Percentiles rank a stretch among this genome's conserved stretches.
Conservation (phyloP, 2,888 invertebrate genomes). For the Eupithecia vulgata region DNA sequence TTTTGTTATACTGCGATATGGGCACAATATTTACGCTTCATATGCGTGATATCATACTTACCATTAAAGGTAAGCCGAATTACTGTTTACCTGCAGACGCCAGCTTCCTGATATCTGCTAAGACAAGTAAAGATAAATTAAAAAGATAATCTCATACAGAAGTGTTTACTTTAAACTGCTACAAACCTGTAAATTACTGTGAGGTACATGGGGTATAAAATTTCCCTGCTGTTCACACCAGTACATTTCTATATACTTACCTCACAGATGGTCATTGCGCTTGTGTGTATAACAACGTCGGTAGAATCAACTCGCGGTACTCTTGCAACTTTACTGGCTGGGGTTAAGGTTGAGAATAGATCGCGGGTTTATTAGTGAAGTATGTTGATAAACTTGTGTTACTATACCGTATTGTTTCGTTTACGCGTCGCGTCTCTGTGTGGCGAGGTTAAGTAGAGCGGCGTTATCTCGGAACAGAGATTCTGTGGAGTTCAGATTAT, state of each 20-base stretch:
- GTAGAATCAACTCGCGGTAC: constrained; percentile 46
- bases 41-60: neutral
- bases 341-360: constrained; percentile 51
- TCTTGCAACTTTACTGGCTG: constrained; percentile 49
- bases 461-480: constrained; percentile 81
- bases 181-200: constrained; percentile 78
- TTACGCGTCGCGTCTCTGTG: constrained; percentile 81
- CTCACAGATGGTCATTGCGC: constrained; percentile 57
- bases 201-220: constrained; percentile 70
- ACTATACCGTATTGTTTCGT: constrained; percentile 84
- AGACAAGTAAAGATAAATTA: constrained; percentile 62
- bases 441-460: constrained; percentile 84
- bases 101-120: constrained; percentile 45
- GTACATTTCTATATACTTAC: constrained; percentile 54
- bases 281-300: constrained; percentile 69
- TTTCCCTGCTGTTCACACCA: constrained; percentile 81
- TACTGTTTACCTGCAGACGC: constrained; percentile 28
- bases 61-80: constrained; percentile 1
- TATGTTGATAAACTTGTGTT: constrained; percentile 71
- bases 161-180: constrained; percentile 73
- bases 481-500: constrained; percentile 76
- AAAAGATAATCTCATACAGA: constrained; percentile 68
- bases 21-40: neutral
- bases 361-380: constrained; percentile 45
- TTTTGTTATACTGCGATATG: neutral